Base-by-base conservation (phyloP, 2,888 invertebrate genomes). In the Aphidoletes aphidimyza region DNA sequence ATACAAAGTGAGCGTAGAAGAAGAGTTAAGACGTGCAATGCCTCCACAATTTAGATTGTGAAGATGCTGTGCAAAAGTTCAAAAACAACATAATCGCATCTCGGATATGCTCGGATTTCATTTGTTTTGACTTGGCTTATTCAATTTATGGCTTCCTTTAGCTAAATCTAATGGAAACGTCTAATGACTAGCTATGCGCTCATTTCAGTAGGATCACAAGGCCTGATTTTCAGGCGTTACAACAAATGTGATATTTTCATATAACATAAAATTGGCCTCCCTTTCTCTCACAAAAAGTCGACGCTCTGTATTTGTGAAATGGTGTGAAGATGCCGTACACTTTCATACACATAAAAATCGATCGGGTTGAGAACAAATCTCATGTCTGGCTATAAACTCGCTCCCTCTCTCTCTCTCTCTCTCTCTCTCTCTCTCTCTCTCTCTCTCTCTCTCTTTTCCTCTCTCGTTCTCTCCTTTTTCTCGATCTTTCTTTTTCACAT, bases 41-140 rank as follows among this genome's bases (percentile, higher is more conserved):
- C 1, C 22, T 22, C 22, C 3, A 54, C 26, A 19, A 47, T 54
- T 54, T 54, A 2, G n/a, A 22, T 54, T 17, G 9, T 22, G 54
- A 26, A 54, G 54, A 54, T 54, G 22, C 30, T 54, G 54, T 47
- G 2, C 30, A 69, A 69, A 69, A 69, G 69, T 69, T 69, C 69
- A 69, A 69, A n/a, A 69, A 69, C 69, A 69, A 69, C 26, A 69
- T 69, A 69, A 69, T 69, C 69, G 69, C 14, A 69, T 69, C 54
- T 54, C 30, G 17, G 69, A 69, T 69, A 69, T 69, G 69, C 9
- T 69, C 34, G 69, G 69, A 69, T 69, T 69, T 69, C 69, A 69
- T 69, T n/a, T 69, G 69, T 69, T 69, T 69, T 69, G 30, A 30
- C 69, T 69, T 69, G 8, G 42, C 14, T 42, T 42, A 42, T 42